Base-by-base conservation (phyloP, 1,140 invertebrate species). In the Dendroctonus ponderosae region DNA sequence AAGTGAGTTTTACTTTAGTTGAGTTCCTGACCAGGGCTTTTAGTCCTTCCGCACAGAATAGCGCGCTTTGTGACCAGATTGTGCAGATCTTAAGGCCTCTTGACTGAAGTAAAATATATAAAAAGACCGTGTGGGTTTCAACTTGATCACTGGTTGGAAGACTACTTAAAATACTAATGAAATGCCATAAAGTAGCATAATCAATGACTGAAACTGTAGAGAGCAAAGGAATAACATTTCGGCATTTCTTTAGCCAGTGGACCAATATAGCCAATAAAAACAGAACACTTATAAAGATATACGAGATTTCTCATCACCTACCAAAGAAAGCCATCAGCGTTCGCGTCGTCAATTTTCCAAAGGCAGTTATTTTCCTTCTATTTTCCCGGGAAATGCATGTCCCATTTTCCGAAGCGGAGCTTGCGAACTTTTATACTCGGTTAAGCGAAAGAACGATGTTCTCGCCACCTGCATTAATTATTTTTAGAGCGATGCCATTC, bases 391-490 rank as follows among this genome's bases (percentile, higher is more conserved):
- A 64, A 64, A 57, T 64, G 62, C 62, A 64, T 64, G 62, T 64
- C 52, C 62, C 62, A 56, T 56, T 64, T 64, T 64, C 53, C 62
- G 42, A 56, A 41, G 52, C 52, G 52, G 43, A 64, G 53, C 50
- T 39, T 51, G 62, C 62, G 41, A 64, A 64, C 62, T 64, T 64
- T 64, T 56, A 57, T 64, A 64, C 62, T 64, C 53, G 52, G 62
- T 64, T 64, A 64, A 64, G 53, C 62, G 53, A 64, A 57, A 46
- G 62, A 64, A 64, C 62, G 62, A 64, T 57, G 62, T 64, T 64
- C 62, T 53, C 62, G 62, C 62, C 62, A 64, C 53, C 62, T 64
- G 62, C 62, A 64, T 56, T 64, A 64, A 64, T 64, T 64, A 64
- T 64, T 64, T 64, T 64, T 62, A 48, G 38, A 43, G 42, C 62